These are phyloP conservation scores for Mormyrus iriodes DNA, from an alignment of 2,113 vertebrate genomes.

Conservation along the genomic window DNA sequence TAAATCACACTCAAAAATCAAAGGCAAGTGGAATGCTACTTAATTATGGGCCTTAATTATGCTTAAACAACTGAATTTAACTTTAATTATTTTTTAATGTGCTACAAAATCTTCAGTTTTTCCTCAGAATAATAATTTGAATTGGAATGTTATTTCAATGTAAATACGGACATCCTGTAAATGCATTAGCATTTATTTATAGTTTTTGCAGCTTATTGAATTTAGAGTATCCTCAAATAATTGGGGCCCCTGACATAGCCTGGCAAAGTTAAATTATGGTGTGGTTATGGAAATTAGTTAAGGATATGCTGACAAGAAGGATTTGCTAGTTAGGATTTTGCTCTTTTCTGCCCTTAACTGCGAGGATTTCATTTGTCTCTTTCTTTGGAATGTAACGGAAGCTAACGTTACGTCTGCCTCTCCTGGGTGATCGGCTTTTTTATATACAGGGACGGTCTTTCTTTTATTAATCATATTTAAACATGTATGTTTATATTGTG, in stretches of 20 bases:
- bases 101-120: background rate
- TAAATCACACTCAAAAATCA: background rate
- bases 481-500: background rate
- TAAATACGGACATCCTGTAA: background rate
- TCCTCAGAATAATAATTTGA: background rate
- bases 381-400: background rate
- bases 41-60: background rate
- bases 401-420: background rate
- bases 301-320: background rate
- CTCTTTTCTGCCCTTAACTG: background rate
- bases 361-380: background rate
- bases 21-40: background rate
- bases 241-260: background rate
- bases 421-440: background rate
- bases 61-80: background rate
- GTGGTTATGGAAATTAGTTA: background rate
- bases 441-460: background rate
- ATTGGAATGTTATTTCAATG: background rate
- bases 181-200: background rate
- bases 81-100: background rate
- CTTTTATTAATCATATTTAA: background rate
- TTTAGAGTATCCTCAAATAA: background rate
- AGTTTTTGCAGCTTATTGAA: background rate
- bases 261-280: background rate
- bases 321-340: background rate